A percentile compares a stretch with the other conserved stretches of the same genome.
Conservation (phyloP, 2,888 invertebrate species). For the Melanostoma mellinum region DNA sequence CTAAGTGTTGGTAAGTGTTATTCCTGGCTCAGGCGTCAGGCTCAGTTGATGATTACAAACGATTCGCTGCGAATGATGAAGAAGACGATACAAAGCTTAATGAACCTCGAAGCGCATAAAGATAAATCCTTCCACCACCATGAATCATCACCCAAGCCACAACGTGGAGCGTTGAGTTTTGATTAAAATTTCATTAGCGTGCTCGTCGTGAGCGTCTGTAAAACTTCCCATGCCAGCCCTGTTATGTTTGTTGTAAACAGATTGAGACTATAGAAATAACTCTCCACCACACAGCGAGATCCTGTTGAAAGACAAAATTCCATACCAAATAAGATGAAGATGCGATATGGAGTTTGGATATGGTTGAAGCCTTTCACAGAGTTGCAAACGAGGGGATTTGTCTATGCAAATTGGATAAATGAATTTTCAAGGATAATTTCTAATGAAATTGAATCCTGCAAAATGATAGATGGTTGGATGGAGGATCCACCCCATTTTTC, state of each 20-base stretch:
- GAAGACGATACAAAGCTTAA: conserved; percentile 51
- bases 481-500: neutral
- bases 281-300: neutral
- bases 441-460: conserved; percentile 55
- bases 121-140: conserved; percentile 2
- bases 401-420: conserved; percentile 64
- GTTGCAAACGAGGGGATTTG: conserved; percentile 39
- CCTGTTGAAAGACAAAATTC: conserved; percentile 5
- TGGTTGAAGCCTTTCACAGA: conserved; percentile 1
- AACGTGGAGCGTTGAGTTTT: conserved; percentile 37
- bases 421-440: conserved; percentile 64
- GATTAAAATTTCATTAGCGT: conserved; percentile 66
- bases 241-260: neutral
- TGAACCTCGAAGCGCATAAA: conserved; percentile 52
- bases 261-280: conserved; percentile 2
- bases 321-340: conserved; percentile 43
- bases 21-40: conserved; percentile 2
- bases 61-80: conserved; percentile 32
- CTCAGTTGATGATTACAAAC: conserved; percentile 45
- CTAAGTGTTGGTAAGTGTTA: conserved; percentile 56
- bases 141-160: conserved; percentile 24
- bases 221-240: conserved; percentile 40
- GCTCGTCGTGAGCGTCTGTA: conserved; percentile 5
- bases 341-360: conserved; percentile 1
- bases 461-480: conserved; percentile 16